Base-by-base conservation (phyloP, 1,140 invertebrate species). In the Venturia canescens region DNA sequence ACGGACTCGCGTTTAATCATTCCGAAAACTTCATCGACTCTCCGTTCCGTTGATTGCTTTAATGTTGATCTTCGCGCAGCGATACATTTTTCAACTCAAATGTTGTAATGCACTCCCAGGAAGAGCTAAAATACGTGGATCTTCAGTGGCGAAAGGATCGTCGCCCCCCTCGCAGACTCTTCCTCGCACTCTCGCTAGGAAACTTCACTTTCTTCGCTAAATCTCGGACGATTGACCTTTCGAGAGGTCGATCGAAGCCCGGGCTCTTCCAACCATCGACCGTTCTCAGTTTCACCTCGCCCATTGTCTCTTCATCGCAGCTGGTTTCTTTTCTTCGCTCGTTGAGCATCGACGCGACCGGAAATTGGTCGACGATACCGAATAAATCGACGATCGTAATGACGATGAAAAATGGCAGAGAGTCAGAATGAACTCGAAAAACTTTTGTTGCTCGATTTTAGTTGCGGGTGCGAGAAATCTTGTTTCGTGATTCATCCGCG, bases 181-280 rank as follows among this genome's bases (percentile, higher is more conserved):
- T 63, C 60, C 60, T 63, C 60, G 38, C 38, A 63, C 60, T 63
- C 60, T 63, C 60, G 23, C 53, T 6, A 18, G n/a, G 60, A 13
- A 63, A 63, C 60, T 63, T 63, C 60, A 63, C 60, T 63, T 63
- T 63, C 60, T 63, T 63, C 60, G 21, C 21, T 9, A 63, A 63
- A 23, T 63, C 60, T 26, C 60, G 60, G 23, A 63, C 66, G 66
- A 69, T 69, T 29, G 66, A 69, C 66, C 66, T 69, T 21, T 69
- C 27, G 66, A 69, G n/a, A 69, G 66, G 66, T 69, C 66, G 66
- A 69, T 69, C 27, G 66, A 29, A 15, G 29, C 11, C 27, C 60
- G 13, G 60, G 11, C 2, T 63, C 3, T 23, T 44, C 1, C 9
- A 63, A 27, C 60, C 50, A 53, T 53, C n/a, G 7, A n/a, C 50